Percentiles rank a stretch among this genome's conserved stretches.
phyloP scores from a whole-genome alignment of 2,888 invertebrate species.

The Hypolimnas misippus region DNA sequence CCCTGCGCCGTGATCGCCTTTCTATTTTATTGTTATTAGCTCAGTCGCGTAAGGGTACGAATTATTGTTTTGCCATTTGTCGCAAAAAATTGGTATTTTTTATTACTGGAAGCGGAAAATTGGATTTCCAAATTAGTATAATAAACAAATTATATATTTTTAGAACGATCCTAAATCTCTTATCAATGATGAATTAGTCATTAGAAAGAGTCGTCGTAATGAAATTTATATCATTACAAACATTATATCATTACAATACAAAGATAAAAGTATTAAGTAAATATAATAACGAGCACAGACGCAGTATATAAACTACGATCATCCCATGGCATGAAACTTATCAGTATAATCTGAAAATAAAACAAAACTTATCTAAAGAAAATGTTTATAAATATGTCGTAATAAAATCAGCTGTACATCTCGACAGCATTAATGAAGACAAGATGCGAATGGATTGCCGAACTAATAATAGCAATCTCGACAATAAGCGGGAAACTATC shows the following conservation, averaged over 20 bases:
- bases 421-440: constrained; percentile 2
- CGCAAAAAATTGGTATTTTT: constrained; percentile 22
- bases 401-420: not conserved
- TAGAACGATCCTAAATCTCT: too few species aligned
- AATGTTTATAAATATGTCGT: not conserved
- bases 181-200: too few species aligned
- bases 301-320: too few species aligned
- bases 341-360: too few species aligned
- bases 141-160: not conserved
- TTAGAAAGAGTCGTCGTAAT: too few species aligned
- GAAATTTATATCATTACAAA: too few species aligned
- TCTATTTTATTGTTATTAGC: constrained; percentile 84
- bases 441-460: constrained; percentile 14
- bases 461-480: constrained; percentile 21
- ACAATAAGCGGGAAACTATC: constrained; percentile 20
- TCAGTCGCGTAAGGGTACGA: constrained; percentile 78
- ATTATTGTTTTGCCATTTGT: constrained; percentile 83
- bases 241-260: too few species aligned
- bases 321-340: too few species aligned
- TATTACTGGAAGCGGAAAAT: not conserved
- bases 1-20: constrained; percentile 75
- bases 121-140: not conserved
- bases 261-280: too few species aligned
- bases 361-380: too few species aligned
- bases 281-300: too few species aligned